Conservation (phyloP, 2,113 vertebrate species). For the Nibea albiflora region DNA sequence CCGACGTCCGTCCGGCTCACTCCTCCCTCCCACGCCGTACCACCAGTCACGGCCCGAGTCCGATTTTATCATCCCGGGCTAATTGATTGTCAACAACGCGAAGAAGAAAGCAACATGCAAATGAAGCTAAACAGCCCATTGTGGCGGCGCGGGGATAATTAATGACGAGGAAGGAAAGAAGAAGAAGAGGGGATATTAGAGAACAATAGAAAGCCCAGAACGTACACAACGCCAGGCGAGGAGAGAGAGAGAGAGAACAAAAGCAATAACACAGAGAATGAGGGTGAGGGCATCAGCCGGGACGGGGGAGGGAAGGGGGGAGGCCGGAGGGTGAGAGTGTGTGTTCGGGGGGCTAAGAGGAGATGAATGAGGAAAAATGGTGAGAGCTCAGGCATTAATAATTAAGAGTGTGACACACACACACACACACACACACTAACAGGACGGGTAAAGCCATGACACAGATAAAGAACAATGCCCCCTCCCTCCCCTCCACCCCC, state of each 20-base stretch:
- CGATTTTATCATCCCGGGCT: slow-evolving; percentile 26
- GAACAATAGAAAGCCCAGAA: slow-evolving; percentile 40
- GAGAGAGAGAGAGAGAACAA: slow-evolving; percentile 53
- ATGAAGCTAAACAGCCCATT: slow-evolving; percentile 37
- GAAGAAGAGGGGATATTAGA: slow-evolving; percentile 16
- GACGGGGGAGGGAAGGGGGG: not conserved
- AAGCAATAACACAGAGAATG: slow-evolving; percentile 42
- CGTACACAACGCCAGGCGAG: slow-evolving; percentile 21
- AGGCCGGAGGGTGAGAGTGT: not conserved
- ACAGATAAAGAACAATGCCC: slow-evolving; percentile 69
- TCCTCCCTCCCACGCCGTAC: not conserved
- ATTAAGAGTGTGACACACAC: slow-evolving; percentile 66
- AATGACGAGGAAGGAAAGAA: slow-evolving; percentile 26
- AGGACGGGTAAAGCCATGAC: slow-evolving; percentile 53
- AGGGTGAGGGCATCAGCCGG: slow-evolving; percentile 10
- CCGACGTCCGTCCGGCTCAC: not conserved
- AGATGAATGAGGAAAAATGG: slow-evolving; percentile 45
- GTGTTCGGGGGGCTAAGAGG: slow-evolving; percentile 9
- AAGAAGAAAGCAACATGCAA: slow-evolving; percentile 41
- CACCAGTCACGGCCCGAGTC: not conserved
- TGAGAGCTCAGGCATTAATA: slow-evolving; percentile 63
- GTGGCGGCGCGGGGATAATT: slow-evolving; percentile 31
- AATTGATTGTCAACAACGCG: slow-evolving; percentile 47
- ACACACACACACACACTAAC: slow-evolving; percentile 35
- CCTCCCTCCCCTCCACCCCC: not conserved